These are phyloP conservation scores for Ianthella basta DNA, from an alignment of 37 sponge, comb jelly and placozoan species.

Conservation along the genomic window DNA sequence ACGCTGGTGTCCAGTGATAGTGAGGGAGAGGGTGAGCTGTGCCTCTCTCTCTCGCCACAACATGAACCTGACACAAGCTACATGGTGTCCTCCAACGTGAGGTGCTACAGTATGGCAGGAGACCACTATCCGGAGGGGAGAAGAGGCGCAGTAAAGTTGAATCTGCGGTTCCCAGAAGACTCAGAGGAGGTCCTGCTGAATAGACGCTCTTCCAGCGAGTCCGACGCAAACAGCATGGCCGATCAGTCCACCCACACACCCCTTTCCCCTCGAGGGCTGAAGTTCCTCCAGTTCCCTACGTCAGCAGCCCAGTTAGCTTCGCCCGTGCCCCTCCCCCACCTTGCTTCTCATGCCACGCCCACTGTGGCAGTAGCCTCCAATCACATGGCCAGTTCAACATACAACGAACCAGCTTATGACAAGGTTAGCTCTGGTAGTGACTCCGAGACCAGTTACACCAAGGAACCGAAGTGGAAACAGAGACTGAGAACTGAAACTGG, in stretches of 20 bases:
- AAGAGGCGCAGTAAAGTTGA: no score
- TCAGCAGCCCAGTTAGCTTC: not conserved
- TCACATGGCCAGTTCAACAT: not conserved
- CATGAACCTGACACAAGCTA: no score
- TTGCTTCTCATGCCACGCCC: not conserved
- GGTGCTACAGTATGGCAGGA: no score
- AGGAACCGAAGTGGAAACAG: not conserved
- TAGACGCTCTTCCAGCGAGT: no score
- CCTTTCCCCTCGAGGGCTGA: constrained; percentile 7
- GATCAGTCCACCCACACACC: not conserved
- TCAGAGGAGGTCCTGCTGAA: no score
- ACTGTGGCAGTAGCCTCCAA: not conserved
- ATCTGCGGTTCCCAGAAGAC: no score
- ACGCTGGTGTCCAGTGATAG: constrained; percentile 5
- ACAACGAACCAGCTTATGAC: no score
- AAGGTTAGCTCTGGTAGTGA: not conserved
- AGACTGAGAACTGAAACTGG: not conserved
- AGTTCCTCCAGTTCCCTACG: constrained; percentile 2
- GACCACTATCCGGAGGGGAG: no score
- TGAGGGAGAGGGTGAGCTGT: not conserved
- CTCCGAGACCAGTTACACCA: not conserved
- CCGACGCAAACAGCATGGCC: no score
- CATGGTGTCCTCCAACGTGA: no score
- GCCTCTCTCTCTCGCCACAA: no score
- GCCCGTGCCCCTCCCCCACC: not conserved